A percentile compares a stretch with the other conserved stretches of the same genome.
These are phyloP conservation scores for Pituophis catenifer DNA, from an alignment of 2,113 vertebrate genomes.

Conservation along the genomic window DNA sequence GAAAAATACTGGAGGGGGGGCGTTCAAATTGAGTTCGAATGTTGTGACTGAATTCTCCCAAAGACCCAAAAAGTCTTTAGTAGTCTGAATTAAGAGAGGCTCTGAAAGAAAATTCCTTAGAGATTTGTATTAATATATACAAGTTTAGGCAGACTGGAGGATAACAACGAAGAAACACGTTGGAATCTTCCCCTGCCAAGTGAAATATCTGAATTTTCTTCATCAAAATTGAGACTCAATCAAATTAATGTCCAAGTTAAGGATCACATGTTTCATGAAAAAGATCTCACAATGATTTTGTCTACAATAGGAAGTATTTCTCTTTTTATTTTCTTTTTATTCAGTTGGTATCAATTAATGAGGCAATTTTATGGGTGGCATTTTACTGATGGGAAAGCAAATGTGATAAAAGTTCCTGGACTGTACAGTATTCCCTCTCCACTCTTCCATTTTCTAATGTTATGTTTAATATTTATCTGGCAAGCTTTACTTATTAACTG, in stretches of 20 bases:
- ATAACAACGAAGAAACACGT: constrained; percentile 37
- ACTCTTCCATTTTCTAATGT: constrained; percentile 20
- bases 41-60: no score
- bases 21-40: no score
- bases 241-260: constrained; percentile 60
- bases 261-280: constrained; percentile 51
- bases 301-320: constrained; percentile 40
- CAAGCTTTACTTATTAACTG: constrained; percentile 25
- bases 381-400: constrained; percentile 37
- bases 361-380: constrained; percentile 24
- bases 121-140: not conserved
- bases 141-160: constrained; percentile 31
- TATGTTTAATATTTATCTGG: constrained; percentile 9
- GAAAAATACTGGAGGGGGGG: no score
- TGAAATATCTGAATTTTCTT: constrained; percentile 38
- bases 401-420: not conserved
- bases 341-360: constrained; percentile 40
- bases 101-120: constrained; percentile 27
- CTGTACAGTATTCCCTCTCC: not conserved
- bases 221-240: constrained; percentile 22
- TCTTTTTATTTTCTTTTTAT: constrained; percentile 25
- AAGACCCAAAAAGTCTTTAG: no score
- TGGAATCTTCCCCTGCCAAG: constrained; percentile 12
- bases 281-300: constrained; percentile 49
- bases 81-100: constrained; percentile 33